A percentile compares a stretch with the other conserved stretches of the same genome.
Evolutionary conservation across 2,888 invertebrate genomes (phyloP).

Genomic region (Sphaeridia pumilis): DNA sequence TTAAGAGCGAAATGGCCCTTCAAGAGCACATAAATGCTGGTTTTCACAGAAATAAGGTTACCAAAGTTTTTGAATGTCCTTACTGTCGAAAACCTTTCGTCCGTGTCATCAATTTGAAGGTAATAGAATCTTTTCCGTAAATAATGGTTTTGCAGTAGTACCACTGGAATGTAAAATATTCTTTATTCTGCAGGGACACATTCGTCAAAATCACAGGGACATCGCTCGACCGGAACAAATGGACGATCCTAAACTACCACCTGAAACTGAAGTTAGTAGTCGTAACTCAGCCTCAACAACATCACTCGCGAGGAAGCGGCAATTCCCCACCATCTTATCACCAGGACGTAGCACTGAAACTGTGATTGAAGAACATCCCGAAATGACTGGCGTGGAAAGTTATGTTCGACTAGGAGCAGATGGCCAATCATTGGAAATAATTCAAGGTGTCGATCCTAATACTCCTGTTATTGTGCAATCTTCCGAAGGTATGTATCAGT

Average conservation of each 20-base stretch:
- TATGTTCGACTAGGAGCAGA: constrained; percentile 29
- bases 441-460: constrained; percentile 23
- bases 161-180: not conserved
- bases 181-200: constrained; percentile 48
- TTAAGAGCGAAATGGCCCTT: constrained; percentile 39
- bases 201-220: constrained; percentile 53
- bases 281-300: constrained; percentile 18
- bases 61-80: constrained; percentile 48
- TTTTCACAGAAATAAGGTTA: constrained; percentile 36
- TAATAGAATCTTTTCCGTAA: too few relatives aligned
- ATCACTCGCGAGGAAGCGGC: constrained; percentile 18
- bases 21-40: constrained; percentile 47
- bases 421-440: constrained; percentile 30
- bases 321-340: constrained; percentile 28
- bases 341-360: constrained; percentile 10
- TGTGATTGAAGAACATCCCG: constrained; percentile 8
- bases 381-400: constrained; percentile 15
- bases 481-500: constrained; percentile 34
- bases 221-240: constrained; percentile 50
- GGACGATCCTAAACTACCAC: constrained; percentile 30
- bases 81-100: constrained; percentile 64
- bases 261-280: constrained; percentile 22
- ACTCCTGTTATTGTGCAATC: constrained; percentile 28
- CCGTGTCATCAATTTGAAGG: constrained; percentile 55
- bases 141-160: too few relatives aligned